A percentile compares a stretch with the other conserved stretches of the same genome.
phyloP scores from a whole-genome alignment of 2,888 invertebrate species.

The Drosophila nr. medialis region DNA sequence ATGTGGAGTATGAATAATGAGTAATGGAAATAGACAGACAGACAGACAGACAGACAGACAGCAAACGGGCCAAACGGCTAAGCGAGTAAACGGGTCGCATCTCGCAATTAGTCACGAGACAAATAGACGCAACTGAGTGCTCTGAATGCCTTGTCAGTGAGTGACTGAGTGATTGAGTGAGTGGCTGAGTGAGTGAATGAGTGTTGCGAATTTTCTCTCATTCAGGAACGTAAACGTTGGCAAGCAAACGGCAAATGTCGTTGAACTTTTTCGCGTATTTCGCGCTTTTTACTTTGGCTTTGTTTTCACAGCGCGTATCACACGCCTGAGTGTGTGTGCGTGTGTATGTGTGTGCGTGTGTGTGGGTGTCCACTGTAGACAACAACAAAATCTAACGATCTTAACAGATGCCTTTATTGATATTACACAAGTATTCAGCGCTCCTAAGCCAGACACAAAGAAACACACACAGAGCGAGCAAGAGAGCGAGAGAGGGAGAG shows the following conservation, averaged over 20 bases:
- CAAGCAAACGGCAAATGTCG: conserved; percentile 29
- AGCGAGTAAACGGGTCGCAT: not conserved
- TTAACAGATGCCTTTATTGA: conserved; percentile 11
- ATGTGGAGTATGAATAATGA: not conserved
- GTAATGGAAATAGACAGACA: not conserved
- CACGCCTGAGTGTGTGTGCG: not conserved
- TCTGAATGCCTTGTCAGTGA: not conserved
- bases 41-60: not conserved
- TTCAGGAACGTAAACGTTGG: conserved; percentile 26
- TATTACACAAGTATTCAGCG: conserved; percentile 10
- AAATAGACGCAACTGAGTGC: conserved; percentile 41
- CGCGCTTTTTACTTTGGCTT: conserved; percentile 12
- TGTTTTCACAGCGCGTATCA: not conserved
- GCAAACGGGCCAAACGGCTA: not conserved
- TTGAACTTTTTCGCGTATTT: conserved; percentile 41
- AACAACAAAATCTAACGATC: conserved; percentile 13
- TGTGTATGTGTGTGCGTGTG: conserved; percentile 10
- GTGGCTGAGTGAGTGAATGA: not conserved
- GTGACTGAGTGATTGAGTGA: not conserved
- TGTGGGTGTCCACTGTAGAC: conserved; percentile 15
- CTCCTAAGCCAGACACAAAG: conserved; percentile 11
- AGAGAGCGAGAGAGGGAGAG: not conserved
- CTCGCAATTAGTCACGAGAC: conserved; percentile 44
- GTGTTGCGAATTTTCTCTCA: conserved; percentile 14
- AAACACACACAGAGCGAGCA: not conserved